Percentiles rank a stretch among this genome's conserved stretches.
Conservation (phyloP, 2,113 vertebrate genomes). For the Erpornis zantholeuca region DNA sequence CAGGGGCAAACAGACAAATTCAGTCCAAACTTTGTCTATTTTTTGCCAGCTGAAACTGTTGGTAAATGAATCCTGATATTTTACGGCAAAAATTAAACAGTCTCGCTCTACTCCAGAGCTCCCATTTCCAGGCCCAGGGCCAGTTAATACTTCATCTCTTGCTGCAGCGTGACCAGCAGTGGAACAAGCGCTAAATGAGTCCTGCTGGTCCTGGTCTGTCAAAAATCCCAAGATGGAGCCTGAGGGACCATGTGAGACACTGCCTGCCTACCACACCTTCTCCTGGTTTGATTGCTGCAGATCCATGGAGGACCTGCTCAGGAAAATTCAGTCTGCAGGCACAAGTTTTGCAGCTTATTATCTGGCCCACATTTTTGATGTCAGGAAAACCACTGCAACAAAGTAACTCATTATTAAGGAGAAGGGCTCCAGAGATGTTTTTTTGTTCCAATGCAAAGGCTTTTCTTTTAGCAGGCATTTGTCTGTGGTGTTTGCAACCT, state of each 20-base stretch:
- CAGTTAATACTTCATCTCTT: constrained; percentile 39
- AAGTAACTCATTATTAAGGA: not conserved
- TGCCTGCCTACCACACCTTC: not conserved
- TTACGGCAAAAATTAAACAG: not conserved
- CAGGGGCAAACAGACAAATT: not conserved
- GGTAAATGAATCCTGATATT: not conserved
- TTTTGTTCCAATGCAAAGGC: not conserved
- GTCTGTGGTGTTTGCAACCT: not conserved
- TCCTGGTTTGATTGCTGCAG: not conserved
- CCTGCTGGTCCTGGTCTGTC: constrained; percentile 20
- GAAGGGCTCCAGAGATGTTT: not conserved
- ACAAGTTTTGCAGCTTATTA: not conserved
- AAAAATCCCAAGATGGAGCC: not conserved
- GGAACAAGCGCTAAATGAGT: not conserved
- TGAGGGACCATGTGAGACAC: not conserved
- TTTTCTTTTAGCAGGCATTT: not conserved
- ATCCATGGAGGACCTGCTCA: not conserved
- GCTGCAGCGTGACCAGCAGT: not conserved
- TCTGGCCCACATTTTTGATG: not conserved
- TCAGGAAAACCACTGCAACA: not conserved
- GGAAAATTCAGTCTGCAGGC: not conserved
- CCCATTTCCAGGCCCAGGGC: constrained; percentile 43
- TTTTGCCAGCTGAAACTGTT: not conserved
- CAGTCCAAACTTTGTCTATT: not conserved
- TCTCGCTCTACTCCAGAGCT: not conserved